Conservation (phyloP, 2,113 vertebrate genomes). For the Microcebus tavaratra region DNA sequence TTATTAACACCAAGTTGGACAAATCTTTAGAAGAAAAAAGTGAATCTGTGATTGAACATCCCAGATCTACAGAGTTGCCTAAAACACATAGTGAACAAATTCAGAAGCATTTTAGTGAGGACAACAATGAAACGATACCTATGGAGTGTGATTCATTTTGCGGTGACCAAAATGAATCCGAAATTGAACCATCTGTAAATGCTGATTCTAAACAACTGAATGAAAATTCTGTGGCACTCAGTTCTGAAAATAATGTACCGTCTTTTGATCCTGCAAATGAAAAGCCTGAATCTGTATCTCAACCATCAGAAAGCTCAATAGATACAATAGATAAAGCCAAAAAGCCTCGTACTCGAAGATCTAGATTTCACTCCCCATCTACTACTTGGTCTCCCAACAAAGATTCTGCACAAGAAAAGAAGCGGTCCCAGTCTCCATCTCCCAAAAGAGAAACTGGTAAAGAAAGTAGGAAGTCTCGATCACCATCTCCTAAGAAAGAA, state of each 20-base stretch:
- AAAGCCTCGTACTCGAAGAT: conserved; percentile 87
- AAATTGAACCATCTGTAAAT: conserved; percentile 76
- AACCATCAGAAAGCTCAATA: conserved; percentile 73
- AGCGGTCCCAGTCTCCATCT: conserved; percentile 86
- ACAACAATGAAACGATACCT: conserved; percentile 90
- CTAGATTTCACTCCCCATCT: conserved; percentile 96
- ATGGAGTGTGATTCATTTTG: conserved; percentile 95
- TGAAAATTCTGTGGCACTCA: conserved; percentile 38
- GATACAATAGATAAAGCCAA: conserved; percentile 79
- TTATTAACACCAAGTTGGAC: conserved; percentile 42
- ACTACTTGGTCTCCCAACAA: conserved; percentile 94
- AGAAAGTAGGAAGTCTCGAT: conserved; percentile 80
- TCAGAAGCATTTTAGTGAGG: conserved; percentile 83
- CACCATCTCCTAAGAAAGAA: conserved; percentile 87
- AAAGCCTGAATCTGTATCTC: conserved; percentile 74
- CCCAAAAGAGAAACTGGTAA: conserved; percentile 72
- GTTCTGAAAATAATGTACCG: conserved; percentile 43
- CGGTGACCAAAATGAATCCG: conserved; percentile 87
- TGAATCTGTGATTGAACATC: conserved; percentile 56
- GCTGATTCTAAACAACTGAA: conserved; percentile 65
- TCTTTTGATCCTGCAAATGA: conserved; percentile 65
- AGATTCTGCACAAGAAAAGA: conserved; percentile 84
- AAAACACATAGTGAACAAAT: conserved; percentile 56
- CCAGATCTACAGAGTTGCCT: conserved; percentile 43
- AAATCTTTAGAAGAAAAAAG: conserved; percentile 64